Evolutionary conservation across 2,888 invertebrate species (phyloP), one percentile per base, ranked within the genome.

Genomic region (Philonicus albiceps): DNA sequence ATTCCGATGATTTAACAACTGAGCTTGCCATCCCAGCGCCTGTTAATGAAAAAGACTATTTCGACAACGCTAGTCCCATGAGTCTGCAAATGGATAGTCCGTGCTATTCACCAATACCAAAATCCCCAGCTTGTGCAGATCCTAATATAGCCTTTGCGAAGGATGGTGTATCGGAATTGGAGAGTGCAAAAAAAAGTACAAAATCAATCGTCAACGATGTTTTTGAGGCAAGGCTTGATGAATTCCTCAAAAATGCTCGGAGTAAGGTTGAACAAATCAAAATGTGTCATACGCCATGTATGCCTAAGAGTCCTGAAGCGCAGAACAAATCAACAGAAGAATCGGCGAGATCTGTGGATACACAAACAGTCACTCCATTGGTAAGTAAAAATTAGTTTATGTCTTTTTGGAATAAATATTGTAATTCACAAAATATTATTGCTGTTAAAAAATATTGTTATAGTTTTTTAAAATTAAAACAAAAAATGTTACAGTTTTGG

Each of bases 181-280:
- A n/a, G 8, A 1, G 0, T 22, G 27, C 74, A 3, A 30, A 89
- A 89, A 1, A 13, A 64, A 31, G 86, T 0, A 87, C 86, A 7
- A 89, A 90, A 34, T 89, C 89, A 1, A 88, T 89, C 64, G 89
- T 89, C 1, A 91, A 90, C 86, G 90, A 91, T 75, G 88, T 89
- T 55, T 92, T 92, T 53, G 90, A 92, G 86, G 89, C 90, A 43
- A 91, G 91, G 87, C 88, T 92, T 37, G 91, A 91, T 86, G 90
- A 90, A 85, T 91, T 90, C 80, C 89, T 91, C 0, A 92, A 91
- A 88, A 90, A 89, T 72, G 91, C 90, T 16, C 90, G 91, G 11
- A 90, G 90, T 5, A 90, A 91, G 86, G 88, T 91, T 31, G 86
- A 89, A 19, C 27, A 76, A 34, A 76, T 73, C 7, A 86, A 86